These are phyloP conservation scores for Grapholita molesta DNA, from an alignment of 1,140 invertebrate species.

Conservation along the genomic window DNA sequence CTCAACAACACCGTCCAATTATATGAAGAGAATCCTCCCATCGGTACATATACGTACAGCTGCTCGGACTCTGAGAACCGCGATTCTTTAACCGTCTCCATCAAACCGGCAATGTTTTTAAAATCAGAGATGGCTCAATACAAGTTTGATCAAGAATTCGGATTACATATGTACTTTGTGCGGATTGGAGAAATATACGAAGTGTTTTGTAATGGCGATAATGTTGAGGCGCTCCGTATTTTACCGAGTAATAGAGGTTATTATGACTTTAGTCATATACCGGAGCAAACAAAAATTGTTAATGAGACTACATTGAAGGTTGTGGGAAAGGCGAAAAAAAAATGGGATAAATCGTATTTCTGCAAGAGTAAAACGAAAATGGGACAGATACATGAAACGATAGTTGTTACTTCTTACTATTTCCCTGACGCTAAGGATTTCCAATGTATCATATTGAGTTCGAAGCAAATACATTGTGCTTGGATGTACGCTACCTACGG, in stretches of 20 bases:
- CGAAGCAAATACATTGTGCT: neutral
- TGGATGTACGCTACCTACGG: neutral
- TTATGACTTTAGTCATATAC: neutral
- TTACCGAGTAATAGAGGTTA: neutral
- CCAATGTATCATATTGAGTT: neutral
- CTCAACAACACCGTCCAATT: neutral
- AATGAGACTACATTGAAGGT: neutral
- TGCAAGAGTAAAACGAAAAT: neutral
- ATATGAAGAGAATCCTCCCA: neutral
- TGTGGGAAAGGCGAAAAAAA: neutral
- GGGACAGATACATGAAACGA: neutral
- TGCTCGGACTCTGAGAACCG: neutral
- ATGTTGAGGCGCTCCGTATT: neutral
- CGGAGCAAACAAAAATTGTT: neutral
- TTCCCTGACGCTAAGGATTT: neutral
- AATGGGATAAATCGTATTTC: neutral
- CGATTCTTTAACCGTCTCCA: neutral
- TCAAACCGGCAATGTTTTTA: neutral
- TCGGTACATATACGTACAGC: neutral
- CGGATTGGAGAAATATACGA: neutral
- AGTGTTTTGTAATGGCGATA: neutral
- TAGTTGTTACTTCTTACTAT: neutral
- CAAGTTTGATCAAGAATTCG: neutral
- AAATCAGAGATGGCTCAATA: neutral
- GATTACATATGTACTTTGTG: neutral